phyloP scores from a whole-genome alignment of 2,888 invertebrate species.

The Ischnura elegans region DNA sequence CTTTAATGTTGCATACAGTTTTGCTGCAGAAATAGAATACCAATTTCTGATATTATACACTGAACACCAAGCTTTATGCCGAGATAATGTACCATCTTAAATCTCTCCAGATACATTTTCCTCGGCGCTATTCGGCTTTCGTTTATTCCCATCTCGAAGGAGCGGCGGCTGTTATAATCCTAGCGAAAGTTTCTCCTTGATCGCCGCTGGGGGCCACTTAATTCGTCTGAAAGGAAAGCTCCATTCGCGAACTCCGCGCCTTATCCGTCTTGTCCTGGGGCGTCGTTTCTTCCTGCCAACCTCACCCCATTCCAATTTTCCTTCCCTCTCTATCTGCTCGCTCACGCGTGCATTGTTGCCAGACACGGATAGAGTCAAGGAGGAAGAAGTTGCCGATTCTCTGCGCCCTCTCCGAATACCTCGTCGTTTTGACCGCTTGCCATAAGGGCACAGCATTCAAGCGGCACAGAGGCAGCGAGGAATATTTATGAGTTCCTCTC shows the following conservation, averaged over 20 bases:
- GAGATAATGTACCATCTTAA: too few species aligned
- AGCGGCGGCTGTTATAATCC: too few species aligned
- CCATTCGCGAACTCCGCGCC: neutral
- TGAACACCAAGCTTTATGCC: too few species aligned
- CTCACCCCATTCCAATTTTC: too few species aligned
- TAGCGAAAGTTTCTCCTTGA: neutral
- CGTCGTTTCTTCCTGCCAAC: neutral
- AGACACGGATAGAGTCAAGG: neutral
- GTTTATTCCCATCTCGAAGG: too few species aligned
- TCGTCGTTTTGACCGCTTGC: neutral
- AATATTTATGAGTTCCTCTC: neutral
- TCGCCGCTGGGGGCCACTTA: neutral
- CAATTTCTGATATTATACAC: too few species aligned
- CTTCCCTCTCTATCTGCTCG: too few species aligned
- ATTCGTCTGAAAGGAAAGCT: neutral
- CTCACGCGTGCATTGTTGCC: neutral
- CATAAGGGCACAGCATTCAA: neutral
- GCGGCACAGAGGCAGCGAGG: neutral
- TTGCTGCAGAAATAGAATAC: too few species aligned
- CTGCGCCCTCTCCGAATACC: neutral
- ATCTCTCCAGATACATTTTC: too few species aligned
- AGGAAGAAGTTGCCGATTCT: neutral
- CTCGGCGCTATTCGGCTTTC: too few species aligned
- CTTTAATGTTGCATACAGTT: too few species aligned
- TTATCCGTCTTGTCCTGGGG: neutral